These are phyloP conservation scores for Equus quagga DNA, from an alignment of 2,113 vertebrate genomes.

Conservation along the genomic window DNA sequence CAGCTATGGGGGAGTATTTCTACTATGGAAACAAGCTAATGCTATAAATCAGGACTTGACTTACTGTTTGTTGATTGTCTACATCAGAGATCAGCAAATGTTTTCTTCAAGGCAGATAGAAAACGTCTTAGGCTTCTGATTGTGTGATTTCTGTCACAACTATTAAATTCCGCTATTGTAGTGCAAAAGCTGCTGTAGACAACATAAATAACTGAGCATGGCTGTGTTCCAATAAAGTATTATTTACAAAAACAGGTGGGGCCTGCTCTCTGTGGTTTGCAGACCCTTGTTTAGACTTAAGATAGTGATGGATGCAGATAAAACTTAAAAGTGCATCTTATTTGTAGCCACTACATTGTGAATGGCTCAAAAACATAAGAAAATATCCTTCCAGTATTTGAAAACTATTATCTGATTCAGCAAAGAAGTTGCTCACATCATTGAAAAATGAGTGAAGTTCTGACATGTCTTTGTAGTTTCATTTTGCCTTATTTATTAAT, in stretches of 20 bases:
- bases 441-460: background rate
- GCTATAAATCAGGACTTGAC: background rate
- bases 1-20: background rate
- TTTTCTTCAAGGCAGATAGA: background rate
- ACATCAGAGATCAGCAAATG: background rate
- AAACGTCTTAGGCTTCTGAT: background rate
- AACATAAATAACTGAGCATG: background rate
- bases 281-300: background rate
- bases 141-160: background rate
- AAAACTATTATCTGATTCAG: background rate
- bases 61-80: background rate
- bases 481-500: background rate
- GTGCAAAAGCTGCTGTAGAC: background rate
- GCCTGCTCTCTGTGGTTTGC: background rate
- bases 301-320: background rate
- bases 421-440: background rate
- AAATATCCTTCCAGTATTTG: background rate
- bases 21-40: background rate
- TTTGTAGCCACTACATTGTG: background rate
- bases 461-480: background rate
- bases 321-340: background rate
- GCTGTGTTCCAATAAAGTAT: background rate
- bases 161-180: no score
- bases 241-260: background rate
- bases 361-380: background rate